phyloP scores from a whole-genome alignment of 2,797 vertebrate genomes.

The Aplochiton taeniatus region DNA sequence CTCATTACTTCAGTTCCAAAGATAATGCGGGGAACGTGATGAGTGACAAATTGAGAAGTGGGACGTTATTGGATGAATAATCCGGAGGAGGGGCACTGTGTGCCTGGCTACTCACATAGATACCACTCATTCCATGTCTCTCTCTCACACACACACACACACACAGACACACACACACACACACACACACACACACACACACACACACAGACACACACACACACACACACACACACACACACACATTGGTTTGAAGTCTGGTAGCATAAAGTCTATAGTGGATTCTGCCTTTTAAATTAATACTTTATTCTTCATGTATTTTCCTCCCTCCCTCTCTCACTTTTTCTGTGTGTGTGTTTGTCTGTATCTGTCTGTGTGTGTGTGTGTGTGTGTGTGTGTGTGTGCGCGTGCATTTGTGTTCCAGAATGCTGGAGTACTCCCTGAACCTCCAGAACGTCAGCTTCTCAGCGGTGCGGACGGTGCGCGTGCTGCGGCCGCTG shows the following conservation, averaged over 20 bases:
- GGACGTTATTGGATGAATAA: conserved; percentile 45
- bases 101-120: conserved; percentile 40
- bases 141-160: neutral
- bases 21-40: conserved; percentile 36
- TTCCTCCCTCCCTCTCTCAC: too few species aligned
- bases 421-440: conserved; percentile 99
- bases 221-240: too few species aligned
- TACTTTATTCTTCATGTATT: too few species aligned
- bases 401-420: conserved; percentile 35
- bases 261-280: too few species aligned
- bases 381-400: conserved; percentile 3
- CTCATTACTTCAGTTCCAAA: conserved; percentile 24
- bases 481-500: conserved; percentile 93
- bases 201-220: too few species aligned
- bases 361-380: conserved; percentile 28
- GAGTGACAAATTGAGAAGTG: neutral
- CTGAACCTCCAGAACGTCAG: conserved; percentile 97
- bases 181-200: too few species aligned
- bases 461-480: conserved; percentile 94
- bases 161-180: too few species aligned
- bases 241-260: too few species aligned
- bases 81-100: conserved; percentile 28
- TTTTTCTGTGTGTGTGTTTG: too few species aligned
- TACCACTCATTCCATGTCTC: conserved; percentile 5
- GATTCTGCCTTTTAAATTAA: too few species aligned